These are phyloP conservation scores for Procapra przewalskii DNA, from an alignment of 2,113 vertebrate genomes.

Conservation along the genomic window DNA sequence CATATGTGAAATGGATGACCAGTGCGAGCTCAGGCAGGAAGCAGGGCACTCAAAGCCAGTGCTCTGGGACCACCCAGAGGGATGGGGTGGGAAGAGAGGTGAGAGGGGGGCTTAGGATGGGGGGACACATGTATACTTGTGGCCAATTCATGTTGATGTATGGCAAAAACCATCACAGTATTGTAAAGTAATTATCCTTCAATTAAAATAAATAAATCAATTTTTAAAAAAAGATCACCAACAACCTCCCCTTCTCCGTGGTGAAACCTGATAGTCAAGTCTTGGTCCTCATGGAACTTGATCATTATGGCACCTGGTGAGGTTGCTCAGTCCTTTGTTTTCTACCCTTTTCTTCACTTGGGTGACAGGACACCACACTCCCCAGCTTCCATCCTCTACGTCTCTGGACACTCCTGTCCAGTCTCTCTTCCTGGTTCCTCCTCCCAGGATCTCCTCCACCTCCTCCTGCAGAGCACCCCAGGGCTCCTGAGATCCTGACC, in stretches of 20 bases:
- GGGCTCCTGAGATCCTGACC: neutral
- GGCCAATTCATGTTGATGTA: neutral
- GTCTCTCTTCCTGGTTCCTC: neutral
- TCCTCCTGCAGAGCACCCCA: neutral
- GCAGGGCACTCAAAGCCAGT: neutral
- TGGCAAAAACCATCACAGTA: neutral
- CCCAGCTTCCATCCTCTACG: neutral
- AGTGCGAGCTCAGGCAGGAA: neutral
- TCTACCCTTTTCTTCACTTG: neutral
- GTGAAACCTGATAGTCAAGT: accelerated
- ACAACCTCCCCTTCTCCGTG: accelerated
- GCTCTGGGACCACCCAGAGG: neutral
- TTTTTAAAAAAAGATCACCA: neutral
- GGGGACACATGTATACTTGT: neutral
- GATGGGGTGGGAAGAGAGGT: neutral
- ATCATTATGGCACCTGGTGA: no score
- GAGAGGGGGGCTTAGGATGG: neutral
- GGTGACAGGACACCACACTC: neutral
- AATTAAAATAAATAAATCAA: neutral
- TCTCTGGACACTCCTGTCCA: no score
- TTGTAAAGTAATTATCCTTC: neutral
- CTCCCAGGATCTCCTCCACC: neutral
- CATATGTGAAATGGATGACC: neutral
- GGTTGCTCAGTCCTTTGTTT: no score
- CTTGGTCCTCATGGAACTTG: no score